These are phyloP conservation scores for Prorops nasuta DNA, from an alignment of 1,140 invertebrate species.

Conservation along the genomic window DNA sequence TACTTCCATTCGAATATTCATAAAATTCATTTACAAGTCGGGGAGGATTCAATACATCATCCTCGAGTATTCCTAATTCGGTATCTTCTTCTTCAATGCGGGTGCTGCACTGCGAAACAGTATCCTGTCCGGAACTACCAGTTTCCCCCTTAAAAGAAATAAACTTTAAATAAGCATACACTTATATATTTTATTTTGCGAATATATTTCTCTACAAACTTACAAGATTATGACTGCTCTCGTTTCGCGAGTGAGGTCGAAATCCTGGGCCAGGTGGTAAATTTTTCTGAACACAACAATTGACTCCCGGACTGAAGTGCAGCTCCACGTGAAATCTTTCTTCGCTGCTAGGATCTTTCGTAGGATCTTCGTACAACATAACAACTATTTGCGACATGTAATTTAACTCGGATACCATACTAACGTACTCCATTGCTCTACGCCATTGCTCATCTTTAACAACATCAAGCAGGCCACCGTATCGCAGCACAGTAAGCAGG, in stretches of 20 bases:
- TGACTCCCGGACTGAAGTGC: constrained; percentile 96
- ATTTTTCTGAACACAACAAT: constrained; percentile 93
- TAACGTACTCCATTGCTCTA: constrained; percentile 97
- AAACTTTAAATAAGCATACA: neutral
- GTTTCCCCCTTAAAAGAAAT: constrained; percentile 33
- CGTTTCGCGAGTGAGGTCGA: constrained; percentile 84
- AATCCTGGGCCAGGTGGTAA: constrained; percentile 91
- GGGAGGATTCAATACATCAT: constrained; percentile 34
- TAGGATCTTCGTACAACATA: constrained; percentile 99
- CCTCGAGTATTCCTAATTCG: constrained; percentile 43
- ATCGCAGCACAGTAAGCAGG: constrained; percentile 90
- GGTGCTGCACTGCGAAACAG: constrained; percentile 54
- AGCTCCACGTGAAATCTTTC: constrained; percentile 95
- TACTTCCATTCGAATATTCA: neutral
- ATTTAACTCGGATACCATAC: constrained; percentile 95
- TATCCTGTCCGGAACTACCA: constrained; percentile 45
- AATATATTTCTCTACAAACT: constrained; percentile 12
- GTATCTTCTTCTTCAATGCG: constrained; percentile 66
- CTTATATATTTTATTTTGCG: neutral
- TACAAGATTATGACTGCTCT: constrained; percentile 58
- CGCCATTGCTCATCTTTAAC: constrained; percentile 95
- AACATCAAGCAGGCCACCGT: constrained; percentile 87
- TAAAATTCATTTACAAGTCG: constrained; percentile 23
- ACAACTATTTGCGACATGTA: constrained; percentile 99
- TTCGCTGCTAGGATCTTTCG: constrained; percentile 86